A percentile compares a stretch with the other conserved stretches of the same genome.
Conservation (phyloP, 2,797 vertebrate genomes). For the Chelmon rostratus region DNA sequence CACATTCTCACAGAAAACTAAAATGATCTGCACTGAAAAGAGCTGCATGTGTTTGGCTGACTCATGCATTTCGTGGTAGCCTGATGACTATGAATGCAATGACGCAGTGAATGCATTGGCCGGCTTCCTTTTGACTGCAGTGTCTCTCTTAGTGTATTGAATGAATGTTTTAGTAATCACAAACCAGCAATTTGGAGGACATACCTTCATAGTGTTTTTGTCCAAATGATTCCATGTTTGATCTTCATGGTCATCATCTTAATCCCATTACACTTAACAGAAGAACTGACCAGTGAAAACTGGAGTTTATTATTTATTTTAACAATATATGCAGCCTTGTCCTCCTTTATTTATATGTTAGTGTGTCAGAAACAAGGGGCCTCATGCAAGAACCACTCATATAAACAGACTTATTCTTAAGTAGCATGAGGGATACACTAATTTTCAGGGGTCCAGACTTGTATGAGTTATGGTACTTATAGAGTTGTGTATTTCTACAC, state of each 20-base stretch:
- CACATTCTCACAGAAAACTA: background rate
- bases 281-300: too few species aligned
- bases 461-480: too few species aligned
- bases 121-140: conserved; percentile 17
- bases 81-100: conserved; percentile 42
- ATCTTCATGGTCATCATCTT: background rate
- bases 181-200: background rate
- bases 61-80: conserved; percentile 29
- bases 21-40: conserved; percentile 3
- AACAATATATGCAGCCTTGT: too few species aligned
- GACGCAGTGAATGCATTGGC: conserved; percentile 28
- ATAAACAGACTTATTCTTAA: too few species aligned
- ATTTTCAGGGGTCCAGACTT: too few species aligned
- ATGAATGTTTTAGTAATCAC: conserved; percentile 22
- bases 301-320: too few species aligned
- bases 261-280: background rate
- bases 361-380: too few species aligned
- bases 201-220: background rate
- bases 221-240: background rate
- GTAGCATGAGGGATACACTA: too few species aligned
- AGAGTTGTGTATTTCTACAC: too few species aligned
- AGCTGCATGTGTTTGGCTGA: conserved; percentile 37
- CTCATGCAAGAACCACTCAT: too few species aligned
- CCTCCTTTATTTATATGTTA: too few species aligned
- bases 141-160: conserved; percentile 26